phyloP scores from a whole-genome alignment of 2,888 invertebrate genomes.

The Xanthorhoe spadicearia region DNA sequence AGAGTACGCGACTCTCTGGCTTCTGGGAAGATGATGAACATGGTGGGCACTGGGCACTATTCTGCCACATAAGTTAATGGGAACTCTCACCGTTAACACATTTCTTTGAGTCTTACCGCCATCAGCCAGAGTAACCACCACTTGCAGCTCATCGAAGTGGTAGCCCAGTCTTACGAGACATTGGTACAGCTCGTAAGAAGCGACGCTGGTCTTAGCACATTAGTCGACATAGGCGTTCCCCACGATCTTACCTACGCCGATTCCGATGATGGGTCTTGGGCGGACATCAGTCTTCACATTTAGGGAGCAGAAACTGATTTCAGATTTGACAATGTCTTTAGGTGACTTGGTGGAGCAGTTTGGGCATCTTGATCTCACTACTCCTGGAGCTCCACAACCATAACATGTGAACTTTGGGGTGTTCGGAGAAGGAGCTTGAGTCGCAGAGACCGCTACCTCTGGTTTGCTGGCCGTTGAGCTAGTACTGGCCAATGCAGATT shows the following conservation, averaged over 20 bases:
- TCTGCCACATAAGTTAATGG: neutral
- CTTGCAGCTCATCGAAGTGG: neutral
- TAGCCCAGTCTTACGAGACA: neutral
- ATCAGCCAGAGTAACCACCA: neutral
- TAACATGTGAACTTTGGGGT: neutral
- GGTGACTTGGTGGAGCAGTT: neutral
- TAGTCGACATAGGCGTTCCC: neutral
- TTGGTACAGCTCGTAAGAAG: neutral
- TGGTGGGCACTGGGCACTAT: neutral
- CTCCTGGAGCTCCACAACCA: neutral
- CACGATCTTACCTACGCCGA: neutral
- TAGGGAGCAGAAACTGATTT: neutral
- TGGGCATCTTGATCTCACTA: neutral
- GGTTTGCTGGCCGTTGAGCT: too few species aligned
- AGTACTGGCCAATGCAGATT: too few species aligned
- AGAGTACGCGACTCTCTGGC: neutral
- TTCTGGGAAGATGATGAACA: neutral
- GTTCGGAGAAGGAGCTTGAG: neutral
- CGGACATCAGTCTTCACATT: neutral
- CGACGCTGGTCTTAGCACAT: neutral
- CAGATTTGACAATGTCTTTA: neutral
- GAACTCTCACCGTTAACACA: neutral
- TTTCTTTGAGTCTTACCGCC: neutral
- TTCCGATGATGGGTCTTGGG: neutral
- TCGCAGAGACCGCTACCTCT: neutral